phyloP scores from a whole-genome alignment of 2,888 invertebrate genomes.

The Therioaphis trifolii region DNA sequence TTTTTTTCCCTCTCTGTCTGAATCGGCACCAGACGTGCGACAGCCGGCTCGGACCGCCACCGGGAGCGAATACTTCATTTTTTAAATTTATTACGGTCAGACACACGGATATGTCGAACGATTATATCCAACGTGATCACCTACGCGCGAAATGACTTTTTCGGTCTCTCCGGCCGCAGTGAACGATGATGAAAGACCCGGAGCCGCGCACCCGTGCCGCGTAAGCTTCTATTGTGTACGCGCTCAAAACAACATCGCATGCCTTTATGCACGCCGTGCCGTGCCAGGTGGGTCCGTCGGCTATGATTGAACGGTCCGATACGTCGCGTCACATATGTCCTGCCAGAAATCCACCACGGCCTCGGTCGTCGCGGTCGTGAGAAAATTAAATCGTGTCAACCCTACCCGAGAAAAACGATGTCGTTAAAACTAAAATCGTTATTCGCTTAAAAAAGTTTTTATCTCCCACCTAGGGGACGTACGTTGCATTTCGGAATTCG shows the following conservation, averaged over 20 bases:
- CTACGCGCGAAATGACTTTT: no score
- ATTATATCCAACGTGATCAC: conserved; percentile 56
- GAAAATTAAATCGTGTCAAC: conserved; percentile 22
- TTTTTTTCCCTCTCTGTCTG: conserved; percentile 12
- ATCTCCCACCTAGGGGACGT: neutral
- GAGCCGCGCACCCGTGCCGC: neutral
- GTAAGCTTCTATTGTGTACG: no score
- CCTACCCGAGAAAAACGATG: conserved; percentile 27
- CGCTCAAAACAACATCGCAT: no score
- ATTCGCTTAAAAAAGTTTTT: conserved; percentile 15
- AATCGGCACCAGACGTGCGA: neutral
- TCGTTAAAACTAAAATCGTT: conserved; percentile 46
- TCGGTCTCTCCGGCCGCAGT: no score
- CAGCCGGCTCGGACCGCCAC: neutral
- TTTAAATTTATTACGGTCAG: conserved; percentile 39
- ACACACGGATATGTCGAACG: conserved; percentile 3
- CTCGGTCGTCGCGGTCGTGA: neutral
- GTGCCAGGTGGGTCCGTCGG: neutral
- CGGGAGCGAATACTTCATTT: conserved; percentile 24
- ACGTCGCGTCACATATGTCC: conserved; percentile 4
- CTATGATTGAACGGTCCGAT: conserved; percentile 26
- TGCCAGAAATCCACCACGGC: neutral
- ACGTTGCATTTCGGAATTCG: neutral
- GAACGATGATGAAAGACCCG: no score
- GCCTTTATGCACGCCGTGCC: no score